Percentiles rank a stretch among this genome's conserved stretches.
Evolutionary conservation across 2,797 vertebrate species (phyloP).

Genomic region (Cheirogaleus major): DNA sequence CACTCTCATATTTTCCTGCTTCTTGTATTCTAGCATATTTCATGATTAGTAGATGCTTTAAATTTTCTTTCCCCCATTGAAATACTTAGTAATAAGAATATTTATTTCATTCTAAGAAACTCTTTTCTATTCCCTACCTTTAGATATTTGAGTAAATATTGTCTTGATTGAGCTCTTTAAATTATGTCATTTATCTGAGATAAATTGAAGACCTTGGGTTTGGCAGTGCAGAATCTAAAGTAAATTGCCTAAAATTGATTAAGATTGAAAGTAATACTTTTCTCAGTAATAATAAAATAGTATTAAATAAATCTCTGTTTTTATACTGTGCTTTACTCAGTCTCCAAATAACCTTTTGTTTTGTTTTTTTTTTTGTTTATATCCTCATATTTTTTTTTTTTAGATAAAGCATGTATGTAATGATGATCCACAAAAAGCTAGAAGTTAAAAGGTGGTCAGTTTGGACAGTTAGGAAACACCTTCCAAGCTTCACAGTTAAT

Average conservation of each 20-base stretch:
- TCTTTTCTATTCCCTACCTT: neutral
- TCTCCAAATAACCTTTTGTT: neutral
- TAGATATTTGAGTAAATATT: neutral
- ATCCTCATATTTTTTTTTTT: neutral
- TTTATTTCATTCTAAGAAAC: neutral
- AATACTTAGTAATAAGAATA: neutral
- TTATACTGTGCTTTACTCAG: neutral
- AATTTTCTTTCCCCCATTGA: neutral
- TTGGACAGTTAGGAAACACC: neutral
- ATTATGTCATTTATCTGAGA: neutral
- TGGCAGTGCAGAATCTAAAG: neutral
- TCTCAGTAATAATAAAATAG: neutral
- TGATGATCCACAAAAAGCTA: neutral
- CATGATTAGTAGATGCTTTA: neutral
- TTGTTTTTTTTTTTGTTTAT: neutral
- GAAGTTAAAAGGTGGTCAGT: neutral
- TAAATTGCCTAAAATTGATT: neutral
- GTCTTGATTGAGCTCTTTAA: conserved; percentile 21
- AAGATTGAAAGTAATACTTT: neutral
- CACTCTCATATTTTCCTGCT: neutral
- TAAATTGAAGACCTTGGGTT: neutral
- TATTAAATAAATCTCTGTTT: neutral
- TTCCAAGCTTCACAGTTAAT: neutral
- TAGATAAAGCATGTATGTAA: neutral
- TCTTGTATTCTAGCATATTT: neutral